Conservation (phyloP, 2,888 invertebrate genomes). For the Lymantria monacha region DNA sequence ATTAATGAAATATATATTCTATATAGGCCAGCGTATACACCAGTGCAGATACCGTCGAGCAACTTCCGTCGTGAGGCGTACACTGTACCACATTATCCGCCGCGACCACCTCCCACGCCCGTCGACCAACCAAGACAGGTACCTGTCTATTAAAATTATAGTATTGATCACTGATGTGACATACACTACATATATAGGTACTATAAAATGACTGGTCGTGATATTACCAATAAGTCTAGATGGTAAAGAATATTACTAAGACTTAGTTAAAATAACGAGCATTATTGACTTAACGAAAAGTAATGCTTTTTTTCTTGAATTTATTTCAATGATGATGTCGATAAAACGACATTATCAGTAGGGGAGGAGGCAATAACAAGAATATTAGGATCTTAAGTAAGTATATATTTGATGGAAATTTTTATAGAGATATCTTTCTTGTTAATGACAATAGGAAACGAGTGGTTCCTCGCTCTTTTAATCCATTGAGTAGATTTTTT, state of each 20-base stretch:
- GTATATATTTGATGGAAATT: not conserved
- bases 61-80: conserved; percentile 62
- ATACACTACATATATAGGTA: not conserved
- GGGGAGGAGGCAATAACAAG: not conserved
- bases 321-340: not conserved
- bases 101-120: conserved; percentile 57
- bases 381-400: not conserved
- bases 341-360: not conserved
- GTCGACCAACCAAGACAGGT: conserved; percentile 69
- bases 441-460: not conserved
- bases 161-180: not conserved
- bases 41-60: conserved; percentile 47
- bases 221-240: not conserved
- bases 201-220: not conserved
- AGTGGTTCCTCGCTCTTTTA: not conserved
- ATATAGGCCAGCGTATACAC: conserved; percentile 52
- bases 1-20: not conserved
- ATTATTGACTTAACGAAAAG: not conserved
- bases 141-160: conserved; percentile 6
- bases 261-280: not conserved
- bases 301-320: not conserved
- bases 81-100: conserved; percentile 59
- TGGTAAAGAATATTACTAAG: not conserved
- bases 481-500: conserved; percentile 6
- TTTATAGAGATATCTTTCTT: not conserved